phyloP scores from a whole-genome alignment of 1,140 invertebrate species.

The Augochlora pura region DNA sequence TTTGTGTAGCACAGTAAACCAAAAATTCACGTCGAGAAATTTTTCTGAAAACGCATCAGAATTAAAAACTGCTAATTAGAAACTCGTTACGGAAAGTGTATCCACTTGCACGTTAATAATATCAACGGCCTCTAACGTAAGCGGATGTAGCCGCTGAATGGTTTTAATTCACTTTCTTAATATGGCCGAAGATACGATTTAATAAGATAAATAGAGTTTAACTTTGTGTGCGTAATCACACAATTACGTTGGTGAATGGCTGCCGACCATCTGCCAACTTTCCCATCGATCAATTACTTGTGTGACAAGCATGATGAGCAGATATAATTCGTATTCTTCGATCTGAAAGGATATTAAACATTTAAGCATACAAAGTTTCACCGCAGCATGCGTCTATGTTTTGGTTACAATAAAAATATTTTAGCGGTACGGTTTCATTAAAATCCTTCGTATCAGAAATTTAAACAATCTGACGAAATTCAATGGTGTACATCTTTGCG shows the following conservation, averaged over 20 bases:
- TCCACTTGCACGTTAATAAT: neutral
- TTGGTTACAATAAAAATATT: no score
- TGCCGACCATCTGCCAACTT: neutral
- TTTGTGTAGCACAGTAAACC: no score
- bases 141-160: neutral
- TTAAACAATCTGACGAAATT: no score
- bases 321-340: neutral
- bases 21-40: no score
- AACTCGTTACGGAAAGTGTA: slow-evolving; percentile 6
- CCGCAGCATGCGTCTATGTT: no score
- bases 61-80: neutral
- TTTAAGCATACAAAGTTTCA: no score
- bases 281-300: neutral
- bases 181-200: neutral
- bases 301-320: neutral
- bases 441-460: no score
- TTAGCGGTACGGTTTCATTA: no score
- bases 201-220: neutral
- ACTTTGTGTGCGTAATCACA: neutral
- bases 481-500: no score
- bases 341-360: neutral
- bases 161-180: slow-evolving; percentile 27
- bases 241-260: neutral
- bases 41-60: neutral
- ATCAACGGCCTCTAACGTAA: neutral